phyloP scores from a whole-genome alignment of 2,797 vertebrate genomes.

The Macropus fuliginosus region DNA sequence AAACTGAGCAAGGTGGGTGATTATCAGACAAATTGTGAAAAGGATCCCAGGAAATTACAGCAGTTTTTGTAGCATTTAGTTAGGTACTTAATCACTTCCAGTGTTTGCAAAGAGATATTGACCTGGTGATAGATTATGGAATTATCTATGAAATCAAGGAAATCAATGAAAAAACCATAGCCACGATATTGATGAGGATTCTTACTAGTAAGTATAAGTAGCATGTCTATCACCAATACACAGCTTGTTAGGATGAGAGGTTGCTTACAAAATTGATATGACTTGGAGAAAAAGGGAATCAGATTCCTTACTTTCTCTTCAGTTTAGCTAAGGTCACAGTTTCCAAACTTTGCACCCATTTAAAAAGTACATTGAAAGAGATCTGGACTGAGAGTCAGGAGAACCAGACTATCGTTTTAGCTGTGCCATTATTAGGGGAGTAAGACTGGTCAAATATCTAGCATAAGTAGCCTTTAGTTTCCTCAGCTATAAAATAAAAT shows the following conservation, averaged over 20 bases:
- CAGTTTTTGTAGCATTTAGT: conserved; percentile 46
- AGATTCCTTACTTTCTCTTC: background rate
- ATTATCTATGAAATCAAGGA: conserved; percentile 55
- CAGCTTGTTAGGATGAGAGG: conserved; percentile 35
- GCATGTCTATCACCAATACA: conserved; percentile 38
- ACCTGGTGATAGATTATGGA: conserved; percentile 45
- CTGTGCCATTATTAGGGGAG: background rate
- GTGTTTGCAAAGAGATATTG: conserved; percentile 49
- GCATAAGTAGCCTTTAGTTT: background rate
- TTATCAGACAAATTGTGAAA: conserved; percentile 43
- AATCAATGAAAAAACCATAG: conserved; percentile 43
- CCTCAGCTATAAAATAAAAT: background rate
- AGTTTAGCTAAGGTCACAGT: background rate
- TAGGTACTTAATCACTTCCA: conserved; percentile 58
- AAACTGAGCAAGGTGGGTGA: conserved; percentile 17
- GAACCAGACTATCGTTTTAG: background rate
- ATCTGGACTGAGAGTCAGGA: background rate
- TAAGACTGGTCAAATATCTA: background rate
- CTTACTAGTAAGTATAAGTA: background rate
- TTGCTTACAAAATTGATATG: background rate
- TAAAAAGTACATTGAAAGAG: conserved; percentile 5
- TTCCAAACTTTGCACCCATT: background rate
- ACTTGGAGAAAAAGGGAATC: background rate
- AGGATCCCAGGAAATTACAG: conserved; percentile 49
- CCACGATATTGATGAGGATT: conserved; percentile 22